Evolutionary conservation across 1,140 invertebrate species (phyloP).

Genomic region (Bombus breviceps): DNA sequence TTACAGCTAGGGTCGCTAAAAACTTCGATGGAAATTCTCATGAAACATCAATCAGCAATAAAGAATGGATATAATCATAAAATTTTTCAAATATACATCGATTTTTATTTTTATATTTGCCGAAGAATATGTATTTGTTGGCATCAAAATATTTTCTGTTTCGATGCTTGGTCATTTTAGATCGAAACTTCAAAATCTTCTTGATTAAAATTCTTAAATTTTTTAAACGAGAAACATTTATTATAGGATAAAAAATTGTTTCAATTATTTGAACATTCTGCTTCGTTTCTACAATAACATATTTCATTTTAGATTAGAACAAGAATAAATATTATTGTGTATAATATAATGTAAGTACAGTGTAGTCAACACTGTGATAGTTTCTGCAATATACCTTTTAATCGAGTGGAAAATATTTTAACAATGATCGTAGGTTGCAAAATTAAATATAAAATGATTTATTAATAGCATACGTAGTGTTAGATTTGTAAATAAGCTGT

Average conservation of each 20-base stretch:
- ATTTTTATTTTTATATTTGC: no score
- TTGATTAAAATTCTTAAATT: not conserved
- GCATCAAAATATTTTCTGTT: not conserved
- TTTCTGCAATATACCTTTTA: not conserved
- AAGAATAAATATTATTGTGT: not conserved
- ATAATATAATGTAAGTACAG: no score
- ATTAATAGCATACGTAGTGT: not conserved
- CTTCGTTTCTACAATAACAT: not conserved
- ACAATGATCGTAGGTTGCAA: not conserved
- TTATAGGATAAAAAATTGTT: not conserved
- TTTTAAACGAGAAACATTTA: not conserved
- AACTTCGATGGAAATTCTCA: not conserved
- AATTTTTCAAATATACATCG: no score
- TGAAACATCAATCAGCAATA: not conserved
- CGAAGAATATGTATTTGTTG: not conserved
- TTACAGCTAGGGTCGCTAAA: no score
- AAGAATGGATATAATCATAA: not conserved
- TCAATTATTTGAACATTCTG: not conserved
- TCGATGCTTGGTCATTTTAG: not conserved
- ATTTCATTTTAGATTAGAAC: not conserved
- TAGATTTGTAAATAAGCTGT: not conserved
- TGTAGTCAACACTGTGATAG: not conserved
- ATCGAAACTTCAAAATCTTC: not conserved
- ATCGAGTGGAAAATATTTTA: not conserved
- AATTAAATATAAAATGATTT: not conserved